Evolutionary conservation across 1,140 invertebrate genomes (phyloP), one percentile per base, ranked within the genome.

Genomic region (Aphis gossypii): DNA sequence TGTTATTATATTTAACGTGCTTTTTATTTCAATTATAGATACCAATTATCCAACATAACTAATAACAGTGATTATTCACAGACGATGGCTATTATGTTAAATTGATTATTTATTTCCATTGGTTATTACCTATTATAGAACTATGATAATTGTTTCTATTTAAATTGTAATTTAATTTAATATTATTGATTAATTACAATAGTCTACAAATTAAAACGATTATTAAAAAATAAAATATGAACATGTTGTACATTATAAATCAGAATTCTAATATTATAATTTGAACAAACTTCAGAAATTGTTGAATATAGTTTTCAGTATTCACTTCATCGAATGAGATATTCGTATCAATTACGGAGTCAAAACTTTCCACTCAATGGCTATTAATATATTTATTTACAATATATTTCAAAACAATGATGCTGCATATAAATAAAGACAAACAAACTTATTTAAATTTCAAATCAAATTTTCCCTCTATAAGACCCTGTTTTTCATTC

Each of bases 381-480:
- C 48, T 35, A 56, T 89, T 56, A 89, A 54, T 56, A n/a, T 88
- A 51, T 88, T 88, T 88, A 88, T 88, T 88, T 88, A 48, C 48
- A 38, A 54, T 90, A 44, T 90, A 90, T 41, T 56, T 56, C 30
- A 60, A 90, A 90, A 90, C 54, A 90, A 90, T 68, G 23, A 90
- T 68, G 38, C 56, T 14, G 54, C 35, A 38, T 90, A 90, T 44
- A 60, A 44, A 60, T 48, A 68, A 90, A 60, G 41, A 35, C 54
- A 90, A 90, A 60, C 48, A 56, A 54, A 90, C 51, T 38, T 56
- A 60, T 90, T 60, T 90, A 90, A 56, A 90, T 90, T 90, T 60
- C 48, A 90, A 90, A 90, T 90, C 51, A 90, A 90, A 90, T 90
- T 90, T 90, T 90, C 88, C 51, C 35, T 89, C 25, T 76, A 76